Conservation (phyloP, 1,140 invertebrate genomes). For the Drosophila lini region DNA sequence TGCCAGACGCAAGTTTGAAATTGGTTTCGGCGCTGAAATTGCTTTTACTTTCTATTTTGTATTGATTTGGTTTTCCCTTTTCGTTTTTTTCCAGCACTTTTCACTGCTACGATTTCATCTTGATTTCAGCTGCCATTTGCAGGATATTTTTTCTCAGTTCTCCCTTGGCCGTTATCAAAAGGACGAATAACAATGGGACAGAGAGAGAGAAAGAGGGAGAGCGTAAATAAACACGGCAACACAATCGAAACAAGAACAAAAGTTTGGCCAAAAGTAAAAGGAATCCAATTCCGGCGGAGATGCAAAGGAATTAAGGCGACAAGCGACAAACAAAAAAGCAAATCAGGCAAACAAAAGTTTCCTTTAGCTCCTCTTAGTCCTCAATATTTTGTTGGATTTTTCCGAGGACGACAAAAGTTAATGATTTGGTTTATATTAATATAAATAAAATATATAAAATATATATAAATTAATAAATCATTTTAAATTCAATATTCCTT, state of each 20-base stretch:
- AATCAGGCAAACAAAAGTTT: slow-evolving; percentile 46
- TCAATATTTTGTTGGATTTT: neutral
- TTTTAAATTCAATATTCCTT: neutral
- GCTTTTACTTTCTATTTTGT: slow-evolving; percentile 24
- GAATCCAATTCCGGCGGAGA: slow-evolving; percentile 45
- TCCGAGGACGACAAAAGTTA: too few species aligned
- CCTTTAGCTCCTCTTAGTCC: neutral
- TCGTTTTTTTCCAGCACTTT: slow-evolving; percentile 17
- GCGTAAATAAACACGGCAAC: slow-evolving; percentile 34
- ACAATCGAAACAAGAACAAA: slow-evolving; percentile 45
- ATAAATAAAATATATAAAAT: too few species aligned
- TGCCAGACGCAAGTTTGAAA: slow-evolving; percentile 32
- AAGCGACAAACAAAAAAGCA: slow-evolving; percentile 24
- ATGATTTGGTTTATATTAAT: too few species aligned
- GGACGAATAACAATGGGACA: slow-evolving; percentile 35
- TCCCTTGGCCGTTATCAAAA: slow-evolving; percentile 37
- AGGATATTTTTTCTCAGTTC: slow-evolving; percentile 12
- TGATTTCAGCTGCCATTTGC: slow-evolving; percentile 44
- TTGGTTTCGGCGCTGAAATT: slow-evolving; percentile 34
- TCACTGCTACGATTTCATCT: slow-evolving; percentile 55
- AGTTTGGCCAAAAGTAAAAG: slow-evolving; percentile 34
- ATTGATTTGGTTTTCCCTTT: slow-evolving; percentile 3
- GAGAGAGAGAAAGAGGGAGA: neutral
- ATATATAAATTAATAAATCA: too few species aligned
- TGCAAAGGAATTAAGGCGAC: slow-evolving; percentile 51